Evolutionary conservation across 2,113 vertebrate species (phyloP), one percentile per base, ranked within the genome.

Genomic region (Acrocephalus kingi): DNA sequence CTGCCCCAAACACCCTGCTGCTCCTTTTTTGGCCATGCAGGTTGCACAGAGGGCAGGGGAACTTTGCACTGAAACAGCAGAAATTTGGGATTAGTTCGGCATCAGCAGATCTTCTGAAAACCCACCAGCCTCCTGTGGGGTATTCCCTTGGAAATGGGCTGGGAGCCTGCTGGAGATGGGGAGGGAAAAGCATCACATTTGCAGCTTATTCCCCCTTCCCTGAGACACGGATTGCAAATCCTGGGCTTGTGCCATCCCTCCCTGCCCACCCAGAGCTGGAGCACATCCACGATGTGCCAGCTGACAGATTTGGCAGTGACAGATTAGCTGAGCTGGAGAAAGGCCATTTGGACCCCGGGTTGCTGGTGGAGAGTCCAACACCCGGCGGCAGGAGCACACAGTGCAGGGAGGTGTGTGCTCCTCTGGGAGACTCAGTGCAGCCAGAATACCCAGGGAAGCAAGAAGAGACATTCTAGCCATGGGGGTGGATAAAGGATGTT

Each of bases 241-340:
- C 74, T 94, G 92, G 77, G 56, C 11, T 49, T 0, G 2, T 90
- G 87, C 91, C 90, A 82, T 81, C 49, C 67, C 88, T 83, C 41
- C 88, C 80, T 92, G 80, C 84, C 95, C 83, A 77, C 84, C 75
- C 45, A 0, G 76, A 69, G 82, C 82, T 51, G 0, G 7, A 48
- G 74, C 86, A 87, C 94, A 73, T 91, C 67, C n/a, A 52, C 81
- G 63, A 78, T 37, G 63, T 28, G 79, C 89, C 95, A 96, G 90
- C 69, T 89, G 91, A 94, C 87, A 91, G 91, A 58, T 81, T 92
- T 64, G 23, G 94, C 86, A 96, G 66, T 51, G 90, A 87, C 43
- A 68, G 94, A 93, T 90, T 66, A 95, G 77, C 28, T 76, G 82
- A 90, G 82, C 85, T 97, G 96, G 95, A 96, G 63, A 68, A 81